phyloP scores from a whole-genome alignment of 1,140 invertebrate species.

The Tetraneura akinire region DNA sequence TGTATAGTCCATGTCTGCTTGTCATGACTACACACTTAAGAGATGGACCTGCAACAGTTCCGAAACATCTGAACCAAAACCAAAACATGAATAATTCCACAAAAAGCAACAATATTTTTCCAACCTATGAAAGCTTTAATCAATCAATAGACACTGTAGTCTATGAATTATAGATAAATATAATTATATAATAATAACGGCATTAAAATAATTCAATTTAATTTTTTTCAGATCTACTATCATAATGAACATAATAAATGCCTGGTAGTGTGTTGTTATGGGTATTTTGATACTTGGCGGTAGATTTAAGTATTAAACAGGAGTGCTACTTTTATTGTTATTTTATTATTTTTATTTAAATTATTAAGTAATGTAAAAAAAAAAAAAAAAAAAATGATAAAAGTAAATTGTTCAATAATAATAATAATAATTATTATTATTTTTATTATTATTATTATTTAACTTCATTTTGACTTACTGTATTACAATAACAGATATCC shows the following conservation, averaged over 20 bases:
- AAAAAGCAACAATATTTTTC: too few relatives aligned
- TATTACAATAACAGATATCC: neutral
- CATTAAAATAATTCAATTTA: too few relatives aligned
- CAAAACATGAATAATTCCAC: too few relatives aligned
- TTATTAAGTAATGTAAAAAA: conserved; percentile 40
- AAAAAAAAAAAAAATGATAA: conserved; percentile 8
- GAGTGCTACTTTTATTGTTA: conserved; percentile 52
- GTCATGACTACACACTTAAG: too few relatives aligned
- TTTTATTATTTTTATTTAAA: conserved; percentile 49
- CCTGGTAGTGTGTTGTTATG: neutral
- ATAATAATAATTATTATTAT: conserved; percentile 36
- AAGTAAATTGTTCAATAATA: conserved; percentile 31
- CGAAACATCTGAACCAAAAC: too few relatives aligned
- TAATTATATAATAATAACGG: too few relatives aligned
- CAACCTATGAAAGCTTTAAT: too few relatives aligned
- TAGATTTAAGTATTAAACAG: conserved; percentile 44
- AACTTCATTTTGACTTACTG: neutral
- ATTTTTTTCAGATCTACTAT: conserved; percentile 44
- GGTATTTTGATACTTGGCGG: conserved; percentile 2
- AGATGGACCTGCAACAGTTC: too few relatives aligned
- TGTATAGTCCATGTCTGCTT: too few relatives aligned
- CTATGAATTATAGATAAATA: too few relatives aligned
- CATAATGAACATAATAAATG: conserved; percentile 34
- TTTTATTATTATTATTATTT: conserved; percentile 24
- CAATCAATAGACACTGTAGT: too few relatives aligned